Conservation (phyloP, 1,140 invertebrate genomes). For the Cherax quadricarinatus region DNA sequence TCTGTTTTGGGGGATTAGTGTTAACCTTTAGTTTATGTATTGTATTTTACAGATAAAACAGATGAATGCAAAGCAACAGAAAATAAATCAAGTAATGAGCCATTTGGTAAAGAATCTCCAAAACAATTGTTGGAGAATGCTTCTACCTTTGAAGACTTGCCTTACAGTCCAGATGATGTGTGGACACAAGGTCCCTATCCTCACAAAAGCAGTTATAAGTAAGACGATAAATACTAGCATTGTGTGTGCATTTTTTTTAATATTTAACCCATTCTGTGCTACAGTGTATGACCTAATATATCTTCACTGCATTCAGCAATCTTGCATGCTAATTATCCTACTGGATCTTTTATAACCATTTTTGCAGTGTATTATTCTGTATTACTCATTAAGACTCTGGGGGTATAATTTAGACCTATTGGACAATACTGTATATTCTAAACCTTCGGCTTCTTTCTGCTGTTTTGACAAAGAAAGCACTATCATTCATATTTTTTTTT, state of each 20-base stretch:
- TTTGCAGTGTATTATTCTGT: no score
- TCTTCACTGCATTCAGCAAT: not conserved
- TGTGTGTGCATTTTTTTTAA: not conserved
- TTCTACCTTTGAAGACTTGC: conserved; percentile 5
- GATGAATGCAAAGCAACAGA: not conserved
- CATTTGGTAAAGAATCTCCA: conserved; percentile 11
- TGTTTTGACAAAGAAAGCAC: no score
- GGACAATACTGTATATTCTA: no score
- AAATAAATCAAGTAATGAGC: not conserved
- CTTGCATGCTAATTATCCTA: not conserved
- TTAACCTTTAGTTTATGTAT: not conserved
- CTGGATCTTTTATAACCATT: no score
- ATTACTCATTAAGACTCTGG: no score
- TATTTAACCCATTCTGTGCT: not conserved
- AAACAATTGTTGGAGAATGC: conserved; percentile 50
- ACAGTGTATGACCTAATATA: not conserved
- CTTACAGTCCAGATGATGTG: conserved; percentile 19
- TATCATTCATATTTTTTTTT: no score
- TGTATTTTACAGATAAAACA: not conserved
- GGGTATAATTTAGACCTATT: no score
- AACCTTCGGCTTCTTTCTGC: no score
- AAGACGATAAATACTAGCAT: not conserved
- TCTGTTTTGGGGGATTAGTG: not conserved
- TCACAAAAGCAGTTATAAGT: conserved; percentile 41
- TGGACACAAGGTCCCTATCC: conserved; percentile 50